Evolutionary conservation across 2,113 vertebrate species (phyloP).

Genomic region (Acrocephalus kingi): DNA sequence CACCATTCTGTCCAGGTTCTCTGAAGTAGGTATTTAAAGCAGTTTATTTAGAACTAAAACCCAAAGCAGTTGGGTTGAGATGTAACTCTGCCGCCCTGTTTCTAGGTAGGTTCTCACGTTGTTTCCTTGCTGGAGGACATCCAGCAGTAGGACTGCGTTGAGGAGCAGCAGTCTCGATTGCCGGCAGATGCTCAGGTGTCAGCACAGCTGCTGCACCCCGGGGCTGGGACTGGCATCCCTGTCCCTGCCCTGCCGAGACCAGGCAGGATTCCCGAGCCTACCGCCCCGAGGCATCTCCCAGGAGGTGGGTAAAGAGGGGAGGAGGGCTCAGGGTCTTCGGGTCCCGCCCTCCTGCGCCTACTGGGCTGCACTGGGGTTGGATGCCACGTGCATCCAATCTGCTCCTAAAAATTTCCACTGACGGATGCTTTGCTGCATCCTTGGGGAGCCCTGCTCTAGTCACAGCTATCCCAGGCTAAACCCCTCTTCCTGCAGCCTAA

Average conservation of each 20-base stretch:
- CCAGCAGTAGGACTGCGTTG: neutral
- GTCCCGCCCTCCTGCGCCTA: fast-evolving
- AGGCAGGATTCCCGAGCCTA: neutral
- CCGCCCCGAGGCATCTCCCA: neutral
- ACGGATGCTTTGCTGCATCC: neutral
- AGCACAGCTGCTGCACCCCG: neutral
- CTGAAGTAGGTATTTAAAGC: slow-evolving; percentile 47
- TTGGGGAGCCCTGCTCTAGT: neutral
- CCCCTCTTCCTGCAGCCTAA: neutral
- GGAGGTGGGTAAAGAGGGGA: neutral
- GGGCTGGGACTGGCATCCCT: neutral
- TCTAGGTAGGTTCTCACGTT: neutral
- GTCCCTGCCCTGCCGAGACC: fast-evolving
- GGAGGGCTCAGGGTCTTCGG: neutral
- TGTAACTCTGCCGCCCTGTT: neutral
- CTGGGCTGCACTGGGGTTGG: neutral
- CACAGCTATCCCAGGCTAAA: neutral
- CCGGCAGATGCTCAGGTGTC: neutral
- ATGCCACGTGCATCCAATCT: fast-evolving
- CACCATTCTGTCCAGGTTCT: neutral
- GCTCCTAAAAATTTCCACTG: neutral
- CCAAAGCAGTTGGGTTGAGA: neutral
- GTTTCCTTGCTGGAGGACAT: neutral
- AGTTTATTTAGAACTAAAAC: neutral
- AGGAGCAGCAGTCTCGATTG: neutral